Evolutionary conservation across 1,140 invertebrate species (phyloP), one percentile per base, ranked within the genome.

Genomic region (Pseudomyrmex sp.): DNA sequence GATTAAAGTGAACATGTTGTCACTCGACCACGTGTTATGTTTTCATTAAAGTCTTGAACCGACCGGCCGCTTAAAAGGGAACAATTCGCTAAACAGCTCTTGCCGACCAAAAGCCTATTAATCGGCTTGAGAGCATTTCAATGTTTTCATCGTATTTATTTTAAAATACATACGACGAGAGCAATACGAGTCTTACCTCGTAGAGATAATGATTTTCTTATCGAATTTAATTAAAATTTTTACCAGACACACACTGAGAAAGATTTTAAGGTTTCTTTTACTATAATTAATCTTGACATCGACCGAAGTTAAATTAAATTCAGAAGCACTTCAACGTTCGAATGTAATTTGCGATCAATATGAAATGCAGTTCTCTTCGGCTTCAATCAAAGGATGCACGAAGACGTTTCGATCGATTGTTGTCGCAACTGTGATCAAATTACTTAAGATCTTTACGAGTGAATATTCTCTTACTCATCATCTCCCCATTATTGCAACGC

Each of bases 41-140:
- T 44, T 61, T 89, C 85, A 90, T 93, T 93, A 93, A 94, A 91
- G 91, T 93, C 92, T 93, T 93, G 92, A 92, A 90, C 89, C 92
- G 89, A 91, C 92, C 5, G 35, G 35, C 26, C 5, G 35, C 5
- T 35, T 35, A 35, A 35, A 35, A 35, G 5, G 35, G 0, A 7
- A 35, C 35, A 35, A 35, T 35, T 35, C 35, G 35, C 35, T 35
- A 35, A 35, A 35, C 35, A 35, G 5, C 5, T 35, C 35, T 35
- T 35, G 35, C 4, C 35, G 35, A 35, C 35, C 0, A 35, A 35
- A 7, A 35, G 5, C 35, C 0, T 35, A 35, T 35, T 35, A 35
- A 35, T 35, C 35, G 5, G 35, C 5, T 35, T 35, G 35, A 35
- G 35, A 7, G 0, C 35, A 35, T 35, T 35, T 35, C 35, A 35